Base-by-base conservation (phyloP, 2,888 invertebrate species). In the Ophioninae sp. region DNA sequence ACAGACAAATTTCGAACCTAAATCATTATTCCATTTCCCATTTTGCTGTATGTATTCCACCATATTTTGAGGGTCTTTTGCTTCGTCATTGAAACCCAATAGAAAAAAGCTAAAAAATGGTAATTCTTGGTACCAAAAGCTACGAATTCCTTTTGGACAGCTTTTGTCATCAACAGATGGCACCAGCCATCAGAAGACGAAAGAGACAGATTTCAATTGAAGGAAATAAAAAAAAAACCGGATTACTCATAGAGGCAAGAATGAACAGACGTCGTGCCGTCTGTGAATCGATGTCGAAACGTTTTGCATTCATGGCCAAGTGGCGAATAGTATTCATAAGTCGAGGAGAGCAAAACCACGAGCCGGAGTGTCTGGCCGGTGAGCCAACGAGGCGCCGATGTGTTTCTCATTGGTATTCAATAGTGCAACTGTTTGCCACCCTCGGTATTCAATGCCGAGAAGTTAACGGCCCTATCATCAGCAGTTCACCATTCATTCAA, bases 321-420 rank as follows among this genome's bases (percentile, higher is more conserved):
- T 81, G 74, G 79, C 82, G 59, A 81, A 85, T 85, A 23, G 87
- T 88, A 91, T 90, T 90, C 89, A 90, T 90, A 87, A 87, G 41
- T 72, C 76, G 83, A 84, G 87, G 87, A 87, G 90, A 89, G 90
- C 90, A 91, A 91, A 91, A 89, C 90, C 88, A 84, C 75, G 85
- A 75, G 74, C 84, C 59, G 51, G 63, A 63, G 56, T 41, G 77
- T 56, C 56, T 77, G 67, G 23, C 58, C 58, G 59, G 59, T 75
- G 78, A 68, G 20, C 64, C 72, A 13, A 58, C 37, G 64, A 72
- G n/a, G 80, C 81, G 44, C 59, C 30, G 61, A 72, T 67, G 67
- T 78, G 84, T 79, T 63, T 79, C 84, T 84, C 81, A 84, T 84
- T 84, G 81, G 72, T 58, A 84, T 84, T 84, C 84, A 81, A 56